Percentiles rank a stretch among this genome's conserved stretches.
These are phyloP conservation scores for Liodrosophila aerea DNA, from an alignment of 2,888 invertebrate genomes.

Conservation along the genomic window DNA sequence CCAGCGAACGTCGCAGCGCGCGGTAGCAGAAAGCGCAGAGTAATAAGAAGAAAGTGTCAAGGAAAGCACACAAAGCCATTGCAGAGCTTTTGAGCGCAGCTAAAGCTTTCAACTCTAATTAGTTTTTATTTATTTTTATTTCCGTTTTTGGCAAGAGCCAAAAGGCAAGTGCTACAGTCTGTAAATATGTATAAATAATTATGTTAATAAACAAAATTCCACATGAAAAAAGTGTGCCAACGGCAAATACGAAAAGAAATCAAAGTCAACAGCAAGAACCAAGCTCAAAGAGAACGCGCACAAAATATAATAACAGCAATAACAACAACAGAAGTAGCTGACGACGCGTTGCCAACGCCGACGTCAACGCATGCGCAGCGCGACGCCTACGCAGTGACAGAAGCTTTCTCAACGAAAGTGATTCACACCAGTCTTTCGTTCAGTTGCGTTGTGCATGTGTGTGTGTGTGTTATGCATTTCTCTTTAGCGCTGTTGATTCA, in stretches of 20 bases:
- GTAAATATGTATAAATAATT: not conserved
- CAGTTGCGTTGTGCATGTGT: constrained; percentile 17
- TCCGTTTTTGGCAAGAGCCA: no score
- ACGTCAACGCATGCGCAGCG: constrained; percentile 12
- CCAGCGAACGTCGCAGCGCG: constrained; percentile 64
- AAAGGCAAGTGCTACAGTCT: not conserved
- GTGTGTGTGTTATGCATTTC: constrained; percentile 64
- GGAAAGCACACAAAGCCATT: constrained; percentile 32
- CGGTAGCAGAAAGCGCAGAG: constrained; percentile 45
- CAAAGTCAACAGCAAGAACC: constrained; percentile 42
- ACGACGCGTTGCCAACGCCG: constrained; percentile 16
- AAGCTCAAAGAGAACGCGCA: constrained; percentile 27
- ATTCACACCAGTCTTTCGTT: constrained; percentile 57
- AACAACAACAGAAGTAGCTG: constrained; percentile 32
- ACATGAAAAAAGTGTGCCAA: constrained; percentile 65
- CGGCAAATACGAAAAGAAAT: constrained; percentile 59
- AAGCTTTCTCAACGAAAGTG: constrained; percentile 77
- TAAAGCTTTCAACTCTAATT: no score
- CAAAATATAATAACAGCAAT: constrained; percentile 12
- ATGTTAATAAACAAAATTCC: constrained; percentile 25
- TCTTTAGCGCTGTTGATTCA: constrained; percentile 55
- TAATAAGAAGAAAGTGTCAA: constrained; percentile 60
- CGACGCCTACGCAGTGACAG: constrained; percentile 58
- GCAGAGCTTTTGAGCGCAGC: not conserved
- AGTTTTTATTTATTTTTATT: no score